These are phyloP conservation scores for Pasiphila rectangulata DNA, from an alignment of 2,888 invertebrate genomes.

Conservation along the genomic window DNA sequence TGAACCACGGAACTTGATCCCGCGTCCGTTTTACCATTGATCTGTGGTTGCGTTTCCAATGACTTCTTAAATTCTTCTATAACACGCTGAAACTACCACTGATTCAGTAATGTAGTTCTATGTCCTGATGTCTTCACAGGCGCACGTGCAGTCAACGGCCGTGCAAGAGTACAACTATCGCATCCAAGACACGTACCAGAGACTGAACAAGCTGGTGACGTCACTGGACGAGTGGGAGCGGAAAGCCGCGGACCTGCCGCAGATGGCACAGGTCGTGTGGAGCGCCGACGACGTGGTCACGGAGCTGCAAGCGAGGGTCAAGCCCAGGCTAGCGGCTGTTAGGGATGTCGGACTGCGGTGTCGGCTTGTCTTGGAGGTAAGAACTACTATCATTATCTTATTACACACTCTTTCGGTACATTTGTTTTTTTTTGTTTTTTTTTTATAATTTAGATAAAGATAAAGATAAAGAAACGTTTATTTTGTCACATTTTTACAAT, in stretches of 20 bases:
- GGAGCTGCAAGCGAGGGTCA: conserved; percentile 70
- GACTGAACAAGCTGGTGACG: conserved; percentile 45
- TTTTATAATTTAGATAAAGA: too few relatives aligned
- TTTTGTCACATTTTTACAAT: too few relatives aligned
- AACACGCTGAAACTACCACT: too few relatives aligned
- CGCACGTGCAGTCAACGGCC: conserved; percentile 67
- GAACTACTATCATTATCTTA: background rate
- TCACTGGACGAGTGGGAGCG: conserved; percentile 58
- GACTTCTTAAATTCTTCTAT: too few relatives aligned
- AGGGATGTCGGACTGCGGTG: conserved; percentile 57
- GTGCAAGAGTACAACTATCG: conserved; percentile 66
- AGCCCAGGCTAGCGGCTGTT: conserved; percentile 50
- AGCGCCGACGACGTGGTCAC: conserved; percentile 71
- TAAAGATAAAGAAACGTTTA: too few relatives aligned
- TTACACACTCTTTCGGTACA: too few relatives aligned
- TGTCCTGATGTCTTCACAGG: conserved; percentile 45
- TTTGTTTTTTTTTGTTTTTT: too few relatives aligned
- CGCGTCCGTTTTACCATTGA: too few relatives aligned
- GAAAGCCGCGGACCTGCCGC: conserved; percentile 67
- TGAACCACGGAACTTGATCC: too few relatives aligned
- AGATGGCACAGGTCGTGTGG: conserved; percentile 70
- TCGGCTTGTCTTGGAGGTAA: conserved; percentile 59
- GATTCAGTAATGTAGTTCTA: too few relatives aligned
- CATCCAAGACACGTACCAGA: conserved; percentile 50
- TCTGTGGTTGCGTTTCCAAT: too few relatives aligned